phyloP scores from a whole-genome alignment of 2,113 vertebrate species.

The Oncorhynchus nerka region DNA sequence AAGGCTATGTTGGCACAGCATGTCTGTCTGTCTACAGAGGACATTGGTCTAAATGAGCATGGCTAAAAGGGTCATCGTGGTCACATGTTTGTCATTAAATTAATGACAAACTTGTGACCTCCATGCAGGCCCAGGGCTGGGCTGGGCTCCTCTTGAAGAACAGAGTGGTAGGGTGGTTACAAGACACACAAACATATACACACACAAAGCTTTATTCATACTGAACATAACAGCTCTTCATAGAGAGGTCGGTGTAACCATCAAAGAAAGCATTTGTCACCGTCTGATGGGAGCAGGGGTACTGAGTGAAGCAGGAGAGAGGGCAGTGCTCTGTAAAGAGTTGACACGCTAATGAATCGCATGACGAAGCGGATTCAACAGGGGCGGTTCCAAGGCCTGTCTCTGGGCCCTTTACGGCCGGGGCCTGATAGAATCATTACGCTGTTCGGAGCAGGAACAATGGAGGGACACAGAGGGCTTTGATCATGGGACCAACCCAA shows the following conservation, averaged over 20 bases:
- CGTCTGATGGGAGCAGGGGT: background rate
- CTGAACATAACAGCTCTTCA: no score
- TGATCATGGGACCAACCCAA: background rate
- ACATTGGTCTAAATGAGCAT: background rate
- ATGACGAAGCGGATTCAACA: background rate
- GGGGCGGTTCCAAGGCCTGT: background rate
- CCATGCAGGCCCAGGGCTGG: background rate
- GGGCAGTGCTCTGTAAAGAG: background rate
- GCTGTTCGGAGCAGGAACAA: background rate
- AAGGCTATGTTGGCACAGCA: background rate
- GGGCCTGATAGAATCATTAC: background rate
- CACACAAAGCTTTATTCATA: background rate
- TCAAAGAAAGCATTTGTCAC: background rate
- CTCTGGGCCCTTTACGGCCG: background rate
- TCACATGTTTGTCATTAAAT: background rate
- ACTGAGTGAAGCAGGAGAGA: background rate
- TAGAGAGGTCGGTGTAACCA: no score
- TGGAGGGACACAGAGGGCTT: background rate
- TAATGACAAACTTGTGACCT: conserved; percentile 19
- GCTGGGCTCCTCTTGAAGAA: background rate
- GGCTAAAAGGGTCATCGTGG: conserved; percentile 17
- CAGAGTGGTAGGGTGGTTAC: background rate
- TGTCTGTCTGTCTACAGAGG: background rate
- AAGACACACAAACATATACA: background rate
- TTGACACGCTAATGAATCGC: background rate